phyloP scores from a whole-genome alignment of 2,113 vertebrate species.

The Calyptomena viridis region DNA sequence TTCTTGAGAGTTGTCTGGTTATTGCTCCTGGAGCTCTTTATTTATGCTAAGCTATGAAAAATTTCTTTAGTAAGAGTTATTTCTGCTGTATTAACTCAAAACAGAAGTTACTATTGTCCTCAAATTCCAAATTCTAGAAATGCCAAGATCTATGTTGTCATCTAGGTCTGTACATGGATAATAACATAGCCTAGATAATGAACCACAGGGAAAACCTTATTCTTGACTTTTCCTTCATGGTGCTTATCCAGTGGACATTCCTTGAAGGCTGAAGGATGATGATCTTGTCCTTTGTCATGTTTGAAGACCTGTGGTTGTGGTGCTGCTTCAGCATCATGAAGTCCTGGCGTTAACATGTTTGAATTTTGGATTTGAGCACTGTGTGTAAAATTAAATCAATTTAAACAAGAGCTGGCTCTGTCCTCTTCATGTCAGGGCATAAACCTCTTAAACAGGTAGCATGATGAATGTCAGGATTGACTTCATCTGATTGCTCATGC shows the following conservation, averaged over 20 bases:
- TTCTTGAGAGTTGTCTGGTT: not conserved
- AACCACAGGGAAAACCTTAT: not conserved
- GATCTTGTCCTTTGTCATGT: not conserved
- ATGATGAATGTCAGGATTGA: not conserved
- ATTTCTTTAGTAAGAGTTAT: not conserved
- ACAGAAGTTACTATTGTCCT: not conserved
- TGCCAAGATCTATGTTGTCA: not conserved
- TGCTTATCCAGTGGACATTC: not conserved
- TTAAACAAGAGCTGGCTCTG: not conserved
- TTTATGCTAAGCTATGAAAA: not conserved
- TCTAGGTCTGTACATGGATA: not conserved
- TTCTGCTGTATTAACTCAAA: not conserved
- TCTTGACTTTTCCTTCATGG: not conserved
- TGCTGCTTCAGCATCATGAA: not conserved
- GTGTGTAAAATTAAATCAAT: not conserved
- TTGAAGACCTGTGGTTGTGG: accelerated
- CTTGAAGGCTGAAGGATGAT: not conserved
- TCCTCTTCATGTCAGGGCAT: not conserved
- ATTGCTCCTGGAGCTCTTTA: not conserved
- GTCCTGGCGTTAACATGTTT: not conserved
- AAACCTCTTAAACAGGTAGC: not conserved
- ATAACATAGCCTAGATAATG: not conserved
- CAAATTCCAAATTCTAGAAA: not conserved
- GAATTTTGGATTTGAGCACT: not conserved
- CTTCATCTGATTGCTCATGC: not conserved